Conservation (phyloP, 2,888 invertebrate genomes). For the Marasmarcha lunaedactyla region DNA sequence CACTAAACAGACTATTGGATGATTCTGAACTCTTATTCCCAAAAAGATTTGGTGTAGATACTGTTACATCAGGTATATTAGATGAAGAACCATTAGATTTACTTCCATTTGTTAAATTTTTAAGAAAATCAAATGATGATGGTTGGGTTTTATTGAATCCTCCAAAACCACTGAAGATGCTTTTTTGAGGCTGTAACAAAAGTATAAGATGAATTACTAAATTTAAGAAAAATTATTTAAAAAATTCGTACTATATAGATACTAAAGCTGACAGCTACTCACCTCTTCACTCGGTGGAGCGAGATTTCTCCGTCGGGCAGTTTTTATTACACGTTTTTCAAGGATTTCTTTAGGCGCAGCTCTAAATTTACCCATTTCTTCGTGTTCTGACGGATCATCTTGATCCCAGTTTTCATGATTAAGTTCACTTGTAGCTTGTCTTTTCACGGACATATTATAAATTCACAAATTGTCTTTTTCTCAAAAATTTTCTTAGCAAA, state of each 20-base stretch:
- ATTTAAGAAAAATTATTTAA: too few species aligned
- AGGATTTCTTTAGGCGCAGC: constrained; percentile 75
- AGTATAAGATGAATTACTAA: constrained; percentile 15
- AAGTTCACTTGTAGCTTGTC: constrained; percentile 79
- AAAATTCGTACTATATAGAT: too few species aligned
- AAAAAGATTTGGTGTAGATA: constrained; percentile 29
- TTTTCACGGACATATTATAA: constrained; percentile 76
- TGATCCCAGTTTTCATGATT: constrained; percentile 90
- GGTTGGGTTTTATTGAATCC: constrained; percentile 71
- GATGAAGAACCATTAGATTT: constrained; percentile 39
- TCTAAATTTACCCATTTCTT: constrained; percentile 81
- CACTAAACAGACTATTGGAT: constrained; percentile 33
- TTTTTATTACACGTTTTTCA: constrained; percentile 81
- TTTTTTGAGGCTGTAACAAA: constrained; percentile 55
- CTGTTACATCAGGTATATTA: constrained; percentile 26
- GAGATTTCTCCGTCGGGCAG: constrained; percentile 76
- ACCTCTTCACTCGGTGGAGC: constrained; percentile 29
- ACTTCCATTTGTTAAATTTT: constrained; percentile 62
- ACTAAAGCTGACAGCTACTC: constrained; percentile 10
- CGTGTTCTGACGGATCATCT: constrained; percentile 74
- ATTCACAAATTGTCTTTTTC: background rate
- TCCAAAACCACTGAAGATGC: constrained; percentile 78
- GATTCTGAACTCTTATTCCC: constrained; percentile 17
- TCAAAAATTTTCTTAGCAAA: background rate
- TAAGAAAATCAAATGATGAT: constrained; percentile 71